Evolutionary conservation across 2,797 vertebrate species (phyloP).

Genomic region (Crenuchus spilurus): DNA sequence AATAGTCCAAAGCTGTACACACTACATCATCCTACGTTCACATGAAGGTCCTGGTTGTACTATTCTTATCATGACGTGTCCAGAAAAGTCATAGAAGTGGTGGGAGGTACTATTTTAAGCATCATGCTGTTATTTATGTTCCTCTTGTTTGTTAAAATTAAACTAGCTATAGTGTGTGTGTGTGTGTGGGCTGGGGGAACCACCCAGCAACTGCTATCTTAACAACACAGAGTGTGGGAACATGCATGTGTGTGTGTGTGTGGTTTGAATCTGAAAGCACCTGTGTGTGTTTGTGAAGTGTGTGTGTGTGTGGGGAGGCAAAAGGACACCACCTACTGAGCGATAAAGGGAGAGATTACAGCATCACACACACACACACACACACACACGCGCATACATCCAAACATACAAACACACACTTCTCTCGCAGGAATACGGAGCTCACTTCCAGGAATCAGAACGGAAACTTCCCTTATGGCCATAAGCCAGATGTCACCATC

Average conservation of each 20-base stretch:
- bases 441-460: slow-evolving; percentile 44
- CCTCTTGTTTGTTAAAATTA: slow-evolving; percentile 21
- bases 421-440: slow-evolving; percentile 37
- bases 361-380: neutral
- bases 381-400: slow-evolving; percentile 1
- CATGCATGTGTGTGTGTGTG: neutral
- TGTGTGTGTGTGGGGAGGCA: neutral
- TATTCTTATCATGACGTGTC: neutral
- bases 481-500: slow-evolving; percentile 25
- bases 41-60: no score
- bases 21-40: no score
- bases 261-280: neutral
- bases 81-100: neutral
- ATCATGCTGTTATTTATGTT: slow-evolving; percentile 12
- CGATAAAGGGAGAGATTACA: slow-evolving; percentile 27
- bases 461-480: slow-evolving; percentile 44
- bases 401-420: neutral
- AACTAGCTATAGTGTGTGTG: neutral
- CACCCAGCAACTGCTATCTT: slow-evolving; percentile 16
- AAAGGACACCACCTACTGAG: slow-evolving; percentile 24
- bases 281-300: slow-evolving; percentile 7
- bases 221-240: neutral
- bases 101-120: slow-evolving; percentile 6
- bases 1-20: no score
- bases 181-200: slow-evolving; percentile 13